phyloP scores from a whole-genome alignment of 1,140 invertebrate genomes.

The Reticulitermes speratus region DNA sequence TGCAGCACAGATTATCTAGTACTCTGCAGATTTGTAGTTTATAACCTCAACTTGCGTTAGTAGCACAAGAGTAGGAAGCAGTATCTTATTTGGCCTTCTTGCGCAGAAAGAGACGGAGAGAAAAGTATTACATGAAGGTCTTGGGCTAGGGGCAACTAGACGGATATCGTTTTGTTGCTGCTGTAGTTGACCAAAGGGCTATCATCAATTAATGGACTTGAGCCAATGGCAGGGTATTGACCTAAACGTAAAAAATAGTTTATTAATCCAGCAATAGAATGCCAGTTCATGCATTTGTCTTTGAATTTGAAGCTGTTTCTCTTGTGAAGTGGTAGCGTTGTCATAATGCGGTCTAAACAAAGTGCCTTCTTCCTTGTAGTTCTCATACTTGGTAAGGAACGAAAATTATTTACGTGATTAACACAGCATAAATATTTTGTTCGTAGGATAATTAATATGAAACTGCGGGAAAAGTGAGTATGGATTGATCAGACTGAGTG shows the following conservation, averaged over 20 bases:
- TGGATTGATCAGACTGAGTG: too few species aligned
- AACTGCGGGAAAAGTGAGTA: not conserved
- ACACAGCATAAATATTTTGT: not conserved
- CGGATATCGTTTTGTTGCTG: not conserved
- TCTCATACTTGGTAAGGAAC: not conserved
- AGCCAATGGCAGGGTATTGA: slow-evolving; percentile 14
- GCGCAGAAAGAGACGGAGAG: not conserved
- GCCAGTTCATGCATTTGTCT: slow-evolving; percentile 1
- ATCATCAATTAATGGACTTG: slow-evolving; percentile 4
- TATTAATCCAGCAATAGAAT: slow-evolving; percentile 4
- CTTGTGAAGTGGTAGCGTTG: not conserved
- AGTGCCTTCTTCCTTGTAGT: not conserved
- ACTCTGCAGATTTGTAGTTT: not conserved
- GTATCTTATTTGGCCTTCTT: not conserved
- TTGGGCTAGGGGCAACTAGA: not conserved
- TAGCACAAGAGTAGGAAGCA: not conserved
- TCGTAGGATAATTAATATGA: not conserved
- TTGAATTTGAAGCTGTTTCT: slow-evolving; percentile 7
- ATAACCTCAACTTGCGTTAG: not conserved
- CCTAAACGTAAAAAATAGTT: not conserved
- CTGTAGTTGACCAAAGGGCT: not conserved
- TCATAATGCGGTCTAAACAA: not conserved
- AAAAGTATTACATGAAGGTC: not conserved
- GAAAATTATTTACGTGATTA: not conserved
- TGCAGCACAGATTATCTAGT: not conserved